Evolutionary conservation across 2,888 invertebrate species (phyloP), one percentile per base, ranked within the genome.

Genomic region (Sympetrum striolatum): DNA sequence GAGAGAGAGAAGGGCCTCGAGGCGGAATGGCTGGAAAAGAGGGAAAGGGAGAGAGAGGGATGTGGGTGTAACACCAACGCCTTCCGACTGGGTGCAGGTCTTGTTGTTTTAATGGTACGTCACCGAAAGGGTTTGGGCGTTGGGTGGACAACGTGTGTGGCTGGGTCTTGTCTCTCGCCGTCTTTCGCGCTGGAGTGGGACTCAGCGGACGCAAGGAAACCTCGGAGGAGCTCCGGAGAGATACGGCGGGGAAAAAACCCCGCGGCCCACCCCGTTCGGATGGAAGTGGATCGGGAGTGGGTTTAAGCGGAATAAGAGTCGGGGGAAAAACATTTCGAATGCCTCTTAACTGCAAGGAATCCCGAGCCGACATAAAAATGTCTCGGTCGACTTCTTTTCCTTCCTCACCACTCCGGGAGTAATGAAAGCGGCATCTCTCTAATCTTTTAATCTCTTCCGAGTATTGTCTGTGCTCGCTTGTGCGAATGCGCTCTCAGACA

Each of bases 41-140:
- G 53, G 58, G 35, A 25, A 53, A 53, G 18, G 53, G 48, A 53
- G 35, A 48, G 82, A 53, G 53, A 15, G 35, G 35, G 60, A 64
- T 86, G 86, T 60, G 86, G 86, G 86, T 86, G 86, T 86, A 86
- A 86, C 86, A 35, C 39, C 86, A 86, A 86, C 86, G 60, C 86
- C 86, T 60, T 60, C 86, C n/a, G 86, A 86, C 86, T 58, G 86
- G 37, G 86, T 60, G 86, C 86, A 86, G 64, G 60, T 86, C 86
- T 86, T 86, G 86, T 86, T 60, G 64, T 86, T 60, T 86, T 58
- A 82, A 48, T 35, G 86, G 86, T 82, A 82, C 82, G 86, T 86
- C 60, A 86, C 60, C 86, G 64, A 86, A 86, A 64, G 86, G 60
- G 48, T 58, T 60, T 60, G 73, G 73, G 73, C 73, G 73, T 73